Evolutionary conservation across 2,113 vertebrate species (phyloP).

Genomic region (Nothoprocta perdicaria): DNA sequence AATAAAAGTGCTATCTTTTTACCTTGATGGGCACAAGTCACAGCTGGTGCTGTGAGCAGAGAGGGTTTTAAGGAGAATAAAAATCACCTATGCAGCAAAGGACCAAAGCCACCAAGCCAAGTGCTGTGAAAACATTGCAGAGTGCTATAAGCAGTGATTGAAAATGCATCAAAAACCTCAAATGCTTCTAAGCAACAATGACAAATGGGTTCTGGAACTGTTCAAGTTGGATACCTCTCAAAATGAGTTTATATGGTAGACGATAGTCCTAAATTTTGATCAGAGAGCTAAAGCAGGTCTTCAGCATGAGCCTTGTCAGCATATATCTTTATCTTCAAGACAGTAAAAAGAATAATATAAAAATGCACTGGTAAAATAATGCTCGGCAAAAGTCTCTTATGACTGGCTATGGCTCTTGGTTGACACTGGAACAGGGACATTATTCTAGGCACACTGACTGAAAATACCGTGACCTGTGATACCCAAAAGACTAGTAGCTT

Average conservation of each 20-base stretch:
- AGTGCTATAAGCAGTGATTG: neutral
- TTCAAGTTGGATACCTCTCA: conserved; percentile 36
- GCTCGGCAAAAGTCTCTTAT: neutral
- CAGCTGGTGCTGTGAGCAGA: neutral
- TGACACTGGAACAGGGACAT: neutral
- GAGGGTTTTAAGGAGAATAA: neutral
- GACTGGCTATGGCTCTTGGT: neutral
- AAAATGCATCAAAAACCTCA: conserved; percentile 3
- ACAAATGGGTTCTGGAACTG: conserved; percentile 32
- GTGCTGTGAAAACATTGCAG: neutral
- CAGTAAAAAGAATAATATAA: conserved; percentile 23
- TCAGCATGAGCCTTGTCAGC: conserved; percentile 38
- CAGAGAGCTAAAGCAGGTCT: conserved; percentile 26
- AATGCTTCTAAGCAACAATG: conserved; percentile 27
- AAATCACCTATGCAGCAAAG: neutral
- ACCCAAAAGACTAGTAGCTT: neutral
- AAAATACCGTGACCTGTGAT: neutral
- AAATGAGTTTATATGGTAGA: conserved; percentile 16
- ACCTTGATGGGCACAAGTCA: conserved; percentile 20
- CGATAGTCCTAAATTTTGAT: conserved; percentile 46
- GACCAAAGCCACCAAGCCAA: neutral
- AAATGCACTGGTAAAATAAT: conserved; percentile 7
- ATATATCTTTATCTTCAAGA: conserved; percentile 34
- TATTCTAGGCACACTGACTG: neutral
- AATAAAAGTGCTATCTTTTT: conserved; percentile 27